Base-by-base conservation (phyloP, 2,888 invertebrate genomes). In the Homarus gammarus region DNA sequence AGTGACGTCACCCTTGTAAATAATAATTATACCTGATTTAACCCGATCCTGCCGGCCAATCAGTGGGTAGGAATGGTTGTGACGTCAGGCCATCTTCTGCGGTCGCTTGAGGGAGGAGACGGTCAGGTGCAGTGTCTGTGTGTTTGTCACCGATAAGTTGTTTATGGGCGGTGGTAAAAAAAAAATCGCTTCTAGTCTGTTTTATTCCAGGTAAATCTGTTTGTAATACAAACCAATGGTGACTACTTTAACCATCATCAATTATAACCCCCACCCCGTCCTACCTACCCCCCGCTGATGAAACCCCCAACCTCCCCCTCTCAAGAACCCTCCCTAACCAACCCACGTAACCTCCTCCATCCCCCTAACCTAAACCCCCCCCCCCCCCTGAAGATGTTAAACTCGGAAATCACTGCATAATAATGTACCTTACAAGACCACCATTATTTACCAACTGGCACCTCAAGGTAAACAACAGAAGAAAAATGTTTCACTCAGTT, bases 101-200 rank as follows among this genome's bases (percentile, higher is more conserved):
- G 22, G 22, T 56, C 56, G 12, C 44, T 6, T 10, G 12, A 6
- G 44, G 10, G 44, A 49, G 44, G 12, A 49, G 44, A 49, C 44
- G 44, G 10, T 22, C 56, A 18, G 56, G 5, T 64, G 64, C 1
- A 3, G 27, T 64, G 64, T 64, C n/a, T 27, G 31, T 64, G 64
- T 64, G 12, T 64, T 64, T 64, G 64, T 64, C 27, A 64, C 27
- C 6, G 15, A 27, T 22, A 22, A 64, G 27, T 64, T 1, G 64
- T 64, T 64, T n/a, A 3, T 12, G 64, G 64, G 64, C 64, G 64
- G 27, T 22, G n/a, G n/a, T n/a, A n/a, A n/a, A n/a, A n/a, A n/a
- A n/a, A 64, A 64, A 22, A n/a, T 27, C 64, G 64, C 64, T 64
- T 64, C 64, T 64, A 64, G 64, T 64, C 64, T 64, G 64, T 64